These are phyloP conservation scores for Leptinotarsa undecemlineata DNA, from an alignment of 1,140 invertebrate genomes.

Conservation along the genomic window DNA sequence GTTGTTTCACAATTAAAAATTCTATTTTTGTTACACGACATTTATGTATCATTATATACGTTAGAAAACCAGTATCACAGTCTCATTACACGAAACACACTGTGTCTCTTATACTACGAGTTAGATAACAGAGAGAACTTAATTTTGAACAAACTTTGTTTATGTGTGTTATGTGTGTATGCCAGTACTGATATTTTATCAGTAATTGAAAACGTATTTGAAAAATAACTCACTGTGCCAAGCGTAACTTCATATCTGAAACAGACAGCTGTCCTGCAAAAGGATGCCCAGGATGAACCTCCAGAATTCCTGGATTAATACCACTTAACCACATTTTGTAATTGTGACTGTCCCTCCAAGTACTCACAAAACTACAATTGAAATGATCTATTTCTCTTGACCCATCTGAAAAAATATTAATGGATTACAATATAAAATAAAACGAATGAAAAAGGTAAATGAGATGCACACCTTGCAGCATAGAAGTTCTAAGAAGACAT, in stretches of 20 bases:
- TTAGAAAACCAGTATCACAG: too few species aligned
- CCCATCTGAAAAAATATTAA: slow-evolving; percentile 61
- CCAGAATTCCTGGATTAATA: slow-evolving; percentile 66
- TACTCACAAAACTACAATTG: slow-evolving; percentile 80
- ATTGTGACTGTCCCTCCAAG: slow-evolving; percentile 87
- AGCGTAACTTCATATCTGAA: slow-evolving; percentile 89
- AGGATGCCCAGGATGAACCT: slow-evolving; percentile 80
- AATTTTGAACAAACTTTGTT: too few species aligned
- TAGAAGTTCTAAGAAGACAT: slow-evolving; percentile 80
- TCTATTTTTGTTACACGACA: too few species aligned
- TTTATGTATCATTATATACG: too few species aligned
- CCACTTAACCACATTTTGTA: slow-evolving; percentile 81
- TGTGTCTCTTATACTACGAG: too few species aligned
- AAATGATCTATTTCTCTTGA: slow-evolving; percentile 84
- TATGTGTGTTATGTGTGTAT: too few species aligned
- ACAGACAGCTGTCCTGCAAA: slow-evolving; percentile 91
- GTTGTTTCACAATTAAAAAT: too few species aligned
- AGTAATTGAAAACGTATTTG: neutral
- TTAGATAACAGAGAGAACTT: too few species aligned
- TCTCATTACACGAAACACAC: too few species aligned
- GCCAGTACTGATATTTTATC: too few species aligned
- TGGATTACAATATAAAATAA: too few species aligned
- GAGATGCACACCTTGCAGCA: slow-evolving; percentile 66
- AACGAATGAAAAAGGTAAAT: too few species aligned
- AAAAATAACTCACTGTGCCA: slow-evolving; percentile 78